Percentiles rank a stretch among this genome's conserved stretches.
Conservation (phyloP, 2,797 vertebrate species). For the Phalanger gymnotis region DNA sequence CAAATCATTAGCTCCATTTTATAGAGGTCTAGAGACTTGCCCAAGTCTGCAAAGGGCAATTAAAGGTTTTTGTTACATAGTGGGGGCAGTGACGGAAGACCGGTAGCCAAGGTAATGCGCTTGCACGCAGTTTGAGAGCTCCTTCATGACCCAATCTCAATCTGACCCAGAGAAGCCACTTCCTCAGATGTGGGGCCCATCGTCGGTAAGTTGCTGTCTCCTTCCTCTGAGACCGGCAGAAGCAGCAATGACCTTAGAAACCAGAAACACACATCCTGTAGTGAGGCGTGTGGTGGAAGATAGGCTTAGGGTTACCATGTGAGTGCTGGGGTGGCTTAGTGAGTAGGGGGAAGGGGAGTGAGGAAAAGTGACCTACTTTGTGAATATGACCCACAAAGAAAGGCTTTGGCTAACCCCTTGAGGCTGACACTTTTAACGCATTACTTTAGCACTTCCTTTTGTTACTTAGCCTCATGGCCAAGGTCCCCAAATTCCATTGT, state of each 20-base stretch:
- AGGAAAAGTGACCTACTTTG: background rate
- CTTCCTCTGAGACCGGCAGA: background rate
- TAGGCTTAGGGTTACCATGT: background rate
- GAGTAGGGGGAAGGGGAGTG: background rate
- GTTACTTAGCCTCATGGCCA: background rate
- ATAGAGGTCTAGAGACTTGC: background rate
- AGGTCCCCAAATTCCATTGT: background rate
- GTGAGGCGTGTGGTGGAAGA: background rate
- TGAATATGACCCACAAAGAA: background rate
- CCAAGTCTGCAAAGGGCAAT: background rate
- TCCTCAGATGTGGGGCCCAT: background rate
- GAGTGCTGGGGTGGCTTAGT: background rate
- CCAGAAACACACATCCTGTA: background rate
- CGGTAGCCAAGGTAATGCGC: background rate
- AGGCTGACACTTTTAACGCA: background rate
- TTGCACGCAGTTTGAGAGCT: background rate
- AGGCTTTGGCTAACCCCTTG: background rate
- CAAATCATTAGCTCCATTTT: background rate
- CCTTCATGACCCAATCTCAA: background rate
- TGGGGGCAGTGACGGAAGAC: background rate
- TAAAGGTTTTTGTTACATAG: background rate
- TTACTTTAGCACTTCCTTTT: background rate
- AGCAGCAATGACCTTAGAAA: background rate
- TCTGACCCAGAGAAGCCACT: background rate
- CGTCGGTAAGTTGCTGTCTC: background rate